Conservation (phyloP, 2,888 invertebrate species). For the Sminthurinus aureus region DNA sequence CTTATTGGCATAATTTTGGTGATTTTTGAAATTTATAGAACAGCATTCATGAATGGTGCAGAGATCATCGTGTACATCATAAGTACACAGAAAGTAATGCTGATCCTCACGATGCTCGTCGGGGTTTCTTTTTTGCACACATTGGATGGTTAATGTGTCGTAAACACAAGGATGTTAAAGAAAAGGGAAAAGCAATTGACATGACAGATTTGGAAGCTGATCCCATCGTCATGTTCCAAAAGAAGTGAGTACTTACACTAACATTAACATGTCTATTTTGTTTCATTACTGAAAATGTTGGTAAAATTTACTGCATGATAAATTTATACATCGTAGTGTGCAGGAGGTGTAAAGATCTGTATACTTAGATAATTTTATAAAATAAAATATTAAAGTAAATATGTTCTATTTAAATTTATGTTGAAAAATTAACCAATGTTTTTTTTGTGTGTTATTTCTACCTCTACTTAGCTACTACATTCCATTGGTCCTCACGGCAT, state of each 20-base stretch:
- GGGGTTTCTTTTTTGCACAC: slow-evolving; percentile 95
- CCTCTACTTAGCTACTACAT: slow-evolving; percentile 50
- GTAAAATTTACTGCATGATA: neutral
- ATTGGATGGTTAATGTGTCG: slow-evolving; percentile 90
- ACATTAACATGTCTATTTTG: neutral
- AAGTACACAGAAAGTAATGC: slow-evolving; percentile 86
- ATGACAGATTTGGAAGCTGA: slow-evolving; percentile 87
- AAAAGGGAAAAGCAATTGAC: slow-evolving; percentile 82
- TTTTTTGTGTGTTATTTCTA: neutral
- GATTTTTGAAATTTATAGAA: slow-evolving; percentile 68
- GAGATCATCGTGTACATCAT: slow-evolving; percentile 86
- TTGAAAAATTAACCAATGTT: neutral
- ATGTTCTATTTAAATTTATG: neutral
- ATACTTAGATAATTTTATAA: too few species aligned
- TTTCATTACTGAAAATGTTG: neutral
- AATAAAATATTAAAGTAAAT: neutral
- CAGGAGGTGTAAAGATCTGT: too few species aligned
- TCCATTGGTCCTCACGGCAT: slow-evolving; percentile 53
- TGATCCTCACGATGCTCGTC: slow-evolving; percentile 81
- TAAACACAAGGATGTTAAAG: slow-evolving; percentile 89
- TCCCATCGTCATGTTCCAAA: slow-evolving; percentile 85
- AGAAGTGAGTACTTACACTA: slow-evolving; percentile 69
- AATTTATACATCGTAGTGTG: neutral
- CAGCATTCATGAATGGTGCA: slow-evolving; percentile 85
- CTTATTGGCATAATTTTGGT: neutral